Evolutionary conservation across 2,888 invertebrate species (phyloP).

Genomic region (Tubulanus polymorphus): DNA sequence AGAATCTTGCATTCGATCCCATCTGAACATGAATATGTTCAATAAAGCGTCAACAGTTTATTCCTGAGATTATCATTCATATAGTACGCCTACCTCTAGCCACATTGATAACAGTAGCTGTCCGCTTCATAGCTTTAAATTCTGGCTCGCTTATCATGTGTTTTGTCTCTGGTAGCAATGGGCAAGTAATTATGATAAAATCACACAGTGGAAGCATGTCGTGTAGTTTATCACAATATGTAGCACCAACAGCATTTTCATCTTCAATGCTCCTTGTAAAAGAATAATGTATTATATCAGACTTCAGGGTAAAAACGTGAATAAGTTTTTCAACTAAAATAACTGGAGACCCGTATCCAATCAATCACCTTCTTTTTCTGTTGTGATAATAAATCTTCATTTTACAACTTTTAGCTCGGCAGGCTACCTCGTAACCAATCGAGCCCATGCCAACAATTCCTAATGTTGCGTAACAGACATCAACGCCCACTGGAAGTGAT

Average conservation of each 20-base stretch:
- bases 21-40: neutral
- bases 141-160: slow-evolving; percentile 12
- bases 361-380: slow-evolving; percentile 14
- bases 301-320: neutral
- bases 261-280: slow-evolving; percentile 10
- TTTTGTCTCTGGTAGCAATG: slow-evolving; percentile 15
- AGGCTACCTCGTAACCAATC: slow-evolving; percentile 17
- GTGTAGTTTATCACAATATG: slow-evolving; percentile 10
- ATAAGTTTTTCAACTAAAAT: too few species aligned
- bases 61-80: too few species aligned
- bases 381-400: slow-evolving; percentile 19
- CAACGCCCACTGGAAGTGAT: neutral
- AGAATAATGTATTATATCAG: too few species aligned
- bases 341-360: too few species aligned
- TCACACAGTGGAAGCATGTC: slow-evolving; percentile 20
- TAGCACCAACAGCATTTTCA: slow-evolving; percentile 14
- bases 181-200: slow-evolving; percentile 18
- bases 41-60: too few species aligned
- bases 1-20: too few species aligned
- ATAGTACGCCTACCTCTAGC: slow-evolving; percentile 16
- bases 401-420: slow-evolving; percentile 15
- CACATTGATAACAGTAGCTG: slow-evolving; percentile 19
- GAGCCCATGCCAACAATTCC: slow-evolving; percentile 21
- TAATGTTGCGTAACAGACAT: slow-evolving; percentile 11
- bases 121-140: slow-evolving; percentile 17